phyloP scores from a whole-genome alignment of 2,888 invertebrate genomes.

The Cephus rjabovi region DNA sequence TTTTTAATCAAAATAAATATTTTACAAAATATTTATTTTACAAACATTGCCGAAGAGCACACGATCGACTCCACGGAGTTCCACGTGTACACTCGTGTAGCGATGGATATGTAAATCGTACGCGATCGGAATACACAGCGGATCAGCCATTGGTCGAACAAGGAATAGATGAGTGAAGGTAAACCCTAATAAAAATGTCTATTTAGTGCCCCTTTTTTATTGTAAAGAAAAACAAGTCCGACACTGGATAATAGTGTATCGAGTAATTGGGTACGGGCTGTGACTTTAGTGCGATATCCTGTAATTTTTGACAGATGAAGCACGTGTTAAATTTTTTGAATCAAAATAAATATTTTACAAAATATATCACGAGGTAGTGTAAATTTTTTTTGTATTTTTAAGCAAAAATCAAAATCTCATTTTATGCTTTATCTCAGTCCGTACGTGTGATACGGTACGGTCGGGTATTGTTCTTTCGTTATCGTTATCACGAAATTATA shows the following conservation, averaged over 20 bases:
- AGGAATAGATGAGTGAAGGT: neutral
- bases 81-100: constrained; percentile 17
- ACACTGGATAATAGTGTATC: neutral
- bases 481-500: neutral
- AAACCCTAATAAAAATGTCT: neutral
- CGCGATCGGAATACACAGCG: constrained; percentile 16
- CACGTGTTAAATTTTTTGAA: neutral
- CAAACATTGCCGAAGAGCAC: neutral
- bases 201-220: neutral
- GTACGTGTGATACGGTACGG: neutral
- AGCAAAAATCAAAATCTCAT: neutral
- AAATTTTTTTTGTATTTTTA: neutral
- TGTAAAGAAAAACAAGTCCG: neutral
- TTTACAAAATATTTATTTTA: too few species aligned
- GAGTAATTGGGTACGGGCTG: neutral
- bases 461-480: neutral
- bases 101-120: constrained; percentile 21
- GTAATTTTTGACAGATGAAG: neutral
- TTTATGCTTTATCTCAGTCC: neutral
- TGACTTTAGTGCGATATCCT: neutral
- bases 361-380: too few species aligned
- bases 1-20: neutral
- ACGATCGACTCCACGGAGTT: constrained; percentile 1
- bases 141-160: neutral
- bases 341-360: neutral